phyloP scores from a whole-genome alignment of 2,888 invertebrate genomes.

The Melieria crassipennis region DNA sequence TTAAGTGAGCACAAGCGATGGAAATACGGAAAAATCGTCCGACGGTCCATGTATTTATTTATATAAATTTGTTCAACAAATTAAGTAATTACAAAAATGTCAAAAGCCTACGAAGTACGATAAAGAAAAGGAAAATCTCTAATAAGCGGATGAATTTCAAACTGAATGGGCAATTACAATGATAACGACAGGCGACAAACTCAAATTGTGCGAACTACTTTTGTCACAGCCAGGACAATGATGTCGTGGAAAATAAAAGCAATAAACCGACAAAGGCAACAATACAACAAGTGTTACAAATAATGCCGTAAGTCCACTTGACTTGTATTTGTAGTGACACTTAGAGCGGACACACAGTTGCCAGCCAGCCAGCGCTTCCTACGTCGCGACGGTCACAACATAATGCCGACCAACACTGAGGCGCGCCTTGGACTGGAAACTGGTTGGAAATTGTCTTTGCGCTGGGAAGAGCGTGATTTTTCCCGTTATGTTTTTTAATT shows the following conservation, averaged over 20 bases:
- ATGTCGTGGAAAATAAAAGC: not conserved
- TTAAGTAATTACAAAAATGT: not conserved
- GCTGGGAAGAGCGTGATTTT: too few species aligned
- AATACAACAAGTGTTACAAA: constrained; percentile 15
- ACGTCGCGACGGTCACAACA: too few species aligned
- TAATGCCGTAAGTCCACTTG: constrained; percentile 40
- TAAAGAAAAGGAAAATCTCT: constrained; percentile 9
- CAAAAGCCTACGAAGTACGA: not conserved
- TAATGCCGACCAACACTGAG: too few species aligned
- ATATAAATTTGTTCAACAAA: not conserved
- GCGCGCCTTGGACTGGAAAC: too few species aligned
- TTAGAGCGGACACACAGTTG: constrained; percentile 20
- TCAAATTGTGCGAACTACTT: constrained; percentile 28
- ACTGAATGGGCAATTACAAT: constrained; percentile 7
- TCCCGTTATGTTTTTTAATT: too few species aligned
- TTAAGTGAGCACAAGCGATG: not conserved
- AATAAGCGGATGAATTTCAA: constrained; percentile 22
- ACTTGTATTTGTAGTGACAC: constrained; percentile 52
- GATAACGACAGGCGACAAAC: constrained; percentile 15
- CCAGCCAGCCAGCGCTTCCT: too few species aligned
- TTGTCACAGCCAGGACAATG: constrained; percentile 16
- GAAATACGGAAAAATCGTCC: not conserved
- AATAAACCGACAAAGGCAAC: not conserved
- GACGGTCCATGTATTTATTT: not conserved
- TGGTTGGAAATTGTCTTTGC: too few species aligned